Evolutionary conservation across 2,888 invertebrate genomes (phyloP).

Genomic region (Phyto melanocephala): DNA sequence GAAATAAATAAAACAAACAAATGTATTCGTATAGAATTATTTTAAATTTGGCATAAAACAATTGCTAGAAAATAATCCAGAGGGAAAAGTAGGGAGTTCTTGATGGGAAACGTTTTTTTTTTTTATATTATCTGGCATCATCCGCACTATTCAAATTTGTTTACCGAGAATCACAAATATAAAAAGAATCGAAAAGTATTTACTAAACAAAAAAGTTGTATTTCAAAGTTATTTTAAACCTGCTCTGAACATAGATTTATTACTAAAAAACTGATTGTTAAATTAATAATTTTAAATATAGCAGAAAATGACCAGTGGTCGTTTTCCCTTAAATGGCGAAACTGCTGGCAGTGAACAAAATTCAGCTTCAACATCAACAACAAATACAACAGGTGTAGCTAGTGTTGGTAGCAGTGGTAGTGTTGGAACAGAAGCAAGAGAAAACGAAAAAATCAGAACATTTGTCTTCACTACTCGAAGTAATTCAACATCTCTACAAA

Average conservation of each 20-base stretch:
- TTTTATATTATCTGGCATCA: no score
- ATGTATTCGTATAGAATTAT: no score
- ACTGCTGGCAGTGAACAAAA: conserved; percentile 59
- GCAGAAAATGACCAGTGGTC: conserved; percentile 73
- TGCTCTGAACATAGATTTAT: no score
- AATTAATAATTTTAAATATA: neutral
- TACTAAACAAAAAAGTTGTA: neutral
- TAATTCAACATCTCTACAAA: conserved; percentile 27
- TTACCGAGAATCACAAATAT: conserved; percentile 5
- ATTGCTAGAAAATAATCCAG: no score
- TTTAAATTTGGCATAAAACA: no score
- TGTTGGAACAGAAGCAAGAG: conserved; percentile 54
- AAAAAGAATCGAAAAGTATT: neutral
- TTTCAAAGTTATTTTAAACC: no score
- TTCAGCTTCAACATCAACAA: conserved; percentile 51
- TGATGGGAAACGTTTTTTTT: no score
- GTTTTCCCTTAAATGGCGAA: conserved; percentile 81
- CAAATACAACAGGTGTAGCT: conserved; percentile 50
- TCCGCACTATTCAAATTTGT: conserved; percentile 28
- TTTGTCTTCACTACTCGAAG: conserved; percentile 88
- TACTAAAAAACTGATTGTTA: no score
- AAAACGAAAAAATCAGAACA: conserved; percentile 86
- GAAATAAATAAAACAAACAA: no score
- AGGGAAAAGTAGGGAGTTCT: no score
- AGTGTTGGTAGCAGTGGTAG: conserved; percentile 25